Evolutionary conservation across 1,140 invertebrate species (phyloP), one percentile per base, ranked within the genome.

Genomic region (Zaprionus lachaisei): DNA sequence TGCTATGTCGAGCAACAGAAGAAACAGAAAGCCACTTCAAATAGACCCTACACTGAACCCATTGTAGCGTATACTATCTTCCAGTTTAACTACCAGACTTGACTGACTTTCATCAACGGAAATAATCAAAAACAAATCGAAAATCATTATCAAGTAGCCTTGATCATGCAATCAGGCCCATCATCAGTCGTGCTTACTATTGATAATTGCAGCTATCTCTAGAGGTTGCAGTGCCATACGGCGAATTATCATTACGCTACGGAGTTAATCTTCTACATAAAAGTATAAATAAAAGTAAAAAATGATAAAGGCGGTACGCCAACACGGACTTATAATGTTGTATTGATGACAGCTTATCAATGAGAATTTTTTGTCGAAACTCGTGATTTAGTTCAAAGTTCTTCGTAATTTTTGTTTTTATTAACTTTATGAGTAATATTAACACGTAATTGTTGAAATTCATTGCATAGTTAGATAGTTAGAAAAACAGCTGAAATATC

Each of bases 381-480:
- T 12, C 28, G 58, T 83, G 72, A 72, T 65, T 65, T 57, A 47
- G 81, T 68, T 44, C 77, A 83, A 83, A 84, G 81, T 83, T 63
- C 61, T 11, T 17, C 7, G 4, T 12, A 51, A n/a, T 22, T 24
- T 28, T 62, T 31, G 7, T 49, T 60, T 44, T 41, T 56, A 37
- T 17, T 24, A 17, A 38, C 26, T 47, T 66, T 65, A 71, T 83
- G 63, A 60, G 34, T 37, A 73, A 62, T 44, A 38, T 47, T 20
- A 66, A 54, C 14, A 51, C 38, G 56, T 47, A 56, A 68, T 60
- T 74, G n/a, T 24, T n/a, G n/a, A 55, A 61, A 55, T 68, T 68
- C 28, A 7, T 37, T 14, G 24, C 24, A 28, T n/a, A 55, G 1
- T 55, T 28, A 28, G 51, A 14, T 20, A 22, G 20, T 20, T 20